A percentile compares a stretch with the other conserved stretches of the same genome.
Evolutionary conservation across 1,140 invertebrate genomes (phyloP).

Genomic region (Steinernema feltiae): DNA sequence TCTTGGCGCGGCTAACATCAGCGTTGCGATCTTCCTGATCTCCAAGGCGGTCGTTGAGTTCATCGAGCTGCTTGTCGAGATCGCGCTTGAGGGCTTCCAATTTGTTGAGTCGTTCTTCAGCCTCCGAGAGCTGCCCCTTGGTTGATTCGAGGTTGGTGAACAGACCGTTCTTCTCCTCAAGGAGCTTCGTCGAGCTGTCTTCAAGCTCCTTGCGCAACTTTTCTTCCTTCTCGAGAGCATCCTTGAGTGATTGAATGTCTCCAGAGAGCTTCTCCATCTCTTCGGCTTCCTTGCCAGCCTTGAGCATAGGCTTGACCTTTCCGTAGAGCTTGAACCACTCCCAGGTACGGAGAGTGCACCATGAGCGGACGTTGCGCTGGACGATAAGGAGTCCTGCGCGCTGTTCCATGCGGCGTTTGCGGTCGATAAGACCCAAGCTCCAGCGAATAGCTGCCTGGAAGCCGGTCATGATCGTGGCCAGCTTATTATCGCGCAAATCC

Average conservation of each 20-base stretch:
- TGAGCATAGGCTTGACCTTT: constrained; percentile 62
- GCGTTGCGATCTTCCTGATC: constrained; percentile 55
- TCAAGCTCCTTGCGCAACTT: constrained; percentile 94
- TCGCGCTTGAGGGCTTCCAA: constrained; percentile 89
- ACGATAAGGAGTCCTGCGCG: constrained; percentile 74
- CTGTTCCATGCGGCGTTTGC: constrained; percentile 51
- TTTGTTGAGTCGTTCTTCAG: constrained; percentile 84
- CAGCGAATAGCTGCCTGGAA: constrained; percentile 68
- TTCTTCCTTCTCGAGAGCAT: constrained; percentile 94
- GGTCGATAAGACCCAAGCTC: constrained; percentile 47
- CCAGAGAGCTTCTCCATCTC: constrained; percentile 95
- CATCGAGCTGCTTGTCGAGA: constrained; percentile 64
- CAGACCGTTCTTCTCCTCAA: constrained; percentile 86
- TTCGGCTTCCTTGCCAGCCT: constrained; percentile 95
- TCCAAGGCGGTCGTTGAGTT: constrained; percentile 52
- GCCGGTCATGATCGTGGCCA: constrained; percentile 95
- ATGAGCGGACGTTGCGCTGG: constrained; percentile 96
- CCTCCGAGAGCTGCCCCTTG: constrained; percentile 78
- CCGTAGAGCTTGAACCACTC: constrained; percentile 71
- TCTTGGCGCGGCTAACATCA: constrained; percentile 52
- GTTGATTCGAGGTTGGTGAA: constrained; percentile 79
- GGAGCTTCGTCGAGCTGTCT: constrained; percentile 81
- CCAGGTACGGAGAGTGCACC: constrained; percentile 96
- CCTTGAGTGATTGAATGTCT: constrained; percentile 80
- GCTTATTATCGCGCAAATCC: constrained; percentile 95